Percentiles rank a stretch among this genome's conserved stretches.
Evolutionary conservation across 2,888 invertebrate genomes (phyloP).

Genomic region (Harpagoxenus sublaevis): DNA sequence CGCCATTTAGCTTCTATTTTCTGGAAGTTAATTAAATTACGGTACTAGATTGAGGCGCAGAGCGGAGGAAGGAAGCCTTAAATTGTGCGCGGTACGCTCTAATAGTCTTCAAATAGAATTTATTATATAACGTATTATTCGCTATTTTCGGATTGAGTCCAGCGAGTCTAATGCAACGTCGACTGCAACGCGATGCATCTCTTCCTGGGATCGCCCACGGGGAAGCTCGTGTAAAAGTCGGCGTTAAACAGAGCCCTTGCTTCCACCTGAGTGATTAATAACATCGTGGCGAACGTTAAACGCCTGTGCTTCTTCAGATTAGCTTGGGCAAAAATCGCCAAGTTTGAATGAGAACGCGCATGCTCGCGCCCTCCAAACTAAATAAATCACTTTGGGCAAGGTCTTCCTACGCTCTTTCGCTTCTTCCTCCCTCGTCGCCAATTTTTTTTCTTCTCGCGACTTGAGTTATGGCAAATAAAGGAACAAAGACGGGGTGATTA

Average conservation of each 20-base stretch:
- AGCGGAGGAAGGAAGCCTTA: conserved; percentile 13
- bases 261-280: conserved; percentile 73
- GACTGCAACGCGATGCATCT: conserved; percentile 40
- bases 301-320: conserved; percentile 77
- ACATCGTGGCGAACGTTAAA: conserved; percentile 77
- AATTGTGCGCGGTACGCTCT: conserved; percentile 14
- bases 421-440: conserved; percentile 43
- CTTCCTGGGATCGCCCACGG: conserved; percentile 63
- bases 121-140: conserved; percentile 62
- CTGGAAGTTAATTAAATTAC: conserved; percentile 53
- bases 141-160: conserved; percentile 56
- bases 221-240: conserved; percentile 69
- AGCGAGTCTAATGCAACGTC: conserved; percentile 60
- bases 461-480: conserved; percentile 74
- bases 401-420: conserved; percentile 63
- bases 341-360: conserved; percentile 71
- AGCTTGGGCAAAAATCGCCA: conserved; percentile 73
- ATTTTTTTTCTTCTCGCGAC: conserved; percentile 51
- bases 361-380: conserved; percentile 69
- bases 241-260: conserved; percentile 69
- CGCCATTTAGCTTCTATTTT: conserved; percentile 48
- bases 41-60: conserved; percentile 1
- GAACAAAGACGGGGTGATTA: conserved; percentile 59
- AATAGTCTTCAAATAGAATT: conserved; percentile 52
- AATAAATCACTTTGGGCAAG: conserved; percentile 76